Base-by-base conservation (phyloP, 2,888 invertebrate genomes). In the Synanthedon tipuliformis region DNA sequence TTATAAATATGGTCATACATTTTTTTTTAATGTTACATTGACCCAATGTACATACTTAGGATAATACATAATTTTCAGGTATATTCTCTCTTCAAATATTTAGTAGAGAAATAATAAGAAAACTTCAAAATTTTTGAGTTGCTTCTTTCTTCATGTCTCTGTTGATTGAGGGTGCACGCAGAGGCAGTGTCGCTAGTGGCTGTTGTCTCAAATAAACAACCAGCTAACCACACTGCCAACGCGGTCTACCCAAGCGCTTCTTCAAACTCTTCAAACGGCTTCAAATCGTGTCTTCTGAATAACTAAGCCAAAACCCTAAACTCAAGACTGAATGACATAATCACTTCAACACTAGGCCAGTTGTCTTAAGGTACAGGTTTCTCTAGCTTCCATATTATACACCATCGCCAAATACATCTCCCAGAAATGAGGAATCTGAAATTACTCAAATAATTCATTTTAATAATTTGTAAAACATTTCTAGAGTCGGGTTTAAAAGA, bases 221-320 rank as follows among this genome's bases (percentile, higher is more conserved):
- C 97, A 97, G 97, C 97, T 97, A 98, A 97, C 97, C 96, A 97
- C 97, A 97, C 97, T 98, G 97, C 97, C 97, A 96, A 89, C 89
- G 92, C 91, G 93, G 90, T 88, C 89, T 77, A 83, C 84, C 84
- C 69, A 62, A 23, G 59, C 34, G 34, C 60, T 2, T 7, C n/a
- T 1, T 15, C 15, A n/a, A n/a, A n/a, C n/a, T n/a, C 8, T 7
- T 12, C 15, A 7, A n/a, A 8, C 15, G 3, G 15, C 15, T 16
- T 49, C 23, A 1, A 4, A 1, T 3, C 12, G 8, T 8, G 16
- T 49, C 49, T 49, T 49, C 12, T 13, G n/a, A 15, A 45, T 13
- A 12, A 45, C 45, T 34, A 15, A 45, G 45, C 45, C 11, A 5
- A 13, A 45, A 45, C 7, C 45, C 45, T 45, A 45, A 45, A 15